Evolutionary conservation across 2,113 vertebrate genomes (phyloP).

Genomic region (Microcebus jonahi): DNA sequence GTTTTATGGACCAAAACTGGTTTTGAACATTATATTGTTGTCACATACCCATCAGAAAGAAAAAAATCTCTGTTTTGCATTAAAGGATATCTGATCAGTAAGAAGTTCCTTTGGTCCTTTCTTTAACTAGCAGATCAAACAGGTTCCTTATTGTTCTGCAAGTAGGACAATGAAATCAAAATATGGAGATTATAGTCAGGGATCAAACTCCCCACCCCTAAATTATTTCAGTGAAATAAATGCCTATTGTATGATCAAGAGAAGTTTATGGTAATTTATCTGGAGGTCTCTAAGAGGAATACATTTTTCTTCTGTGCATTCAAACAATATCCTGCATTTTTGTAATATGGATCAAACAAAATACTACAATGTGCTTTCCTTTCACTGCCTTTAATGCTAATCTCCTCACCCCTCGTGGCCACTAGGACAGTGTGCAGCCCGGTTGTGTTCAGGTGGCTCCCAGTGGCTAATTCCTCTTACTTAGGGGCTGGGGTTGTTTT

Average conservation of each 20-base stretch:
- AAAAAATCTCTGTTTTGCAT: not conserved
- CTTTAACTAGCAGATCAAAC: not conserved
- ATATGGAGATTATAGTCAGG: not conserved
- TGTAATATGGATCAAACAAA: not conserved
- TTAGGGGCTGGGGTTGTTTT: rapidly evolving
- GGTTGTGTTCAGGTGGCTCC: not conserved
- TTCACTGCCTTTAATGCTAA: not conserved
- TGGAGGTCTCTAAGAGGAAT: no score
- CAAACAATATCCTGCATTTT: not conserved
- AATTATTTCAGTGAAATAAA: not conserved
- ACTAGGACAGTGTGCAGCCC: rapidly evolving
- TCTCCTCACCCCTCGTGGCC: not conserved
- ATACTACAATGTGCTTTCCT: not conserved
- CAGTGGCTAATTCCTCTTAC: rapidly evolving
- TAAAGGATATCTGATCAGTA: not conserved
- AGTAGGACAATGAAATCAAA: no score
- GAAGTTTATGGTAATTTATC: not conserved
- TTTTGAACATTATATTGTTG: not conserved
- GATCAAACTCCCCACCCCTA: not conserved
- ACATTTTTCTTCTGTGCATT: not conserved
- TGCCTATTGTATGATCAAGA: not conserved
- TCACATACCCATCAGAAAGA: not conserved
- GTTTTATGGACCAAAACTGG: not conserved
- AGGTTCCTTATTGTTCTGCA: not conserved
- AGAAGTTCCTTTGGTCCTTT: not conserved